Base-by-base conservation (phyloP, 2,797 vertebrate species). In the Mico argentatus region DNA sequence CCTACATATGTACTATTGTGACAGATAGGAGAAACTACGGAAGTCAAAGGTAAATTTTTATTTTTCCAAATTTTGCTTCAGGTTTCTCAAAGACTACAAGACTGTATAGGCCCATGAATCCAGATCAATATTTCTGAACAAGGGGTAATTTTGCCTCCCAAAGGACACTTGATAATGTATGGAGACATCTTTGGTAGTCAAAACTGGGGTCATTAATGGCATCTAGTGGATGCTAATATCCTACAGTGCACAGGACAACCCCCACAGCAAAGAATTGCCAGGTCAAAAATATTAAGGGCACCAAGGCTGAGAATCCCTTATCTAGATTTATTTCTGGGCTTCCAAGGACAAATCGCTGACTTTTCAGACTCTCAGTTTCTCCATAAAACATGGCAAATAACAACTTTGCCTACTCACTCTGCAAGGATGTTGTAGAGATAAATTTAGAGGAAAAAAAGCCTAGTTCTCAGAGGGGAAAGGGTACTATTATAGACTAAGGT, bases 391-490 rank as follows among this genome's bases (percentile, higher is more conserved):
- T 55, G 44, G 11, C 41, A 72, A 90, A n/a, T 80, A 91, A 88
- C 86, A 96, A 83, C 91, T 95, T 86, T 93, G 52, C 67, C 85
- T 94, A 67, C 55, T 61, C 57, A 83, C 77, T 91, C 55, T 94
- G 81, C 64, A 97, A 92, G 79, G 70, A 80, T 89, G 70, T 72
- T 84, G 50, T 94, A 90, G 94, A 92, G 90, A 97, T 90, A 95
- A 95, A 98, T 96, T 93, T 81, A 88, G 79, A 95, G 57, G n/a
- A 39, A 83, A 97, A 97, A 90, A 64, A 95, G 79, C 72, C 70
- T 11, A 67, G 61, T 24, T 97, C 93, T 96, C 70, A 27, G 48
- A 95, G 87, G 70, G 55, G 75, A 94, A 93, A 97, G 85, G 81
- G 81, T 89, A 95, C 90, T 96, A 92, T 95, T 97, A 94, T 24